Percentiles rank a stretch among this genome's conserved stretches.
phyloP scores from a whole-genome alignment of 2,888 invertebrate species.

The Drosophila koepferae region DNA sequence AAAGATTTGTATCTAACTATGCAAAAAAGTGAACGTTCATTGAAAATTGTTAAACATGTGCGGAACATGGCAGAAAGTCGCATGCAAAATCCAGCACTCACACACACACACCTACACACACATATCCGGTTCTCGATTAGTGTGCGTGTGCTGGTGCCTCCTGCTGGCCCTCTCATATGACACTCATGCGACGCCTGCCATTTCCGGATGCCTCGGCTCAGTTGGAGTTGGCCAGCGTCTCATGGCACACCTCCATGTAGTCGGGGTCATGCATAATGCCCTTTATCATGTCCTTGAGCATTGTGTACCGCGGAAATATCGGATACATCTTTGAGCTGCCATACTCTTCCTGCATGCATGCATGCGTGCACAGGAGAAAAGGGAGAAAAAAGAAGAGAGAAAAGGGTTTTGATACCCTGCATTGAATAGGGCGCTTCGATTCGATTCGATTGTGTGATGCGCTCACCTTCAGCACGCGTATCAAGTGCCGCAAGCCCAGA shows the following conservation, averaged over 20 bases:
- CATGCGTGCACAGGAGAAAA: background rate
- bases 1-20: slow-evolving; percentile 65
- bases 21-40: slow-evolving; percentile 35
- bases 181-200: slow-evolving; percentile 79
- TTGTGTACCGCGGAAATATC: slow-evolving; percentile 96
- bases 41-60: slow-evolving; percentile 51
- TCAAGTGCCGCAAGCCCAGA: slow-evolving; percentile 94
- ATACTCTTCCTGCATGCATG: slow-evolving; percentile 90
- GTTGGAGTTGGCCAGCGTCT: slow-evolving; percentile 89
- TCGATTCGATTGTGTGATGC: background rate
- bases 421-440: slow-evolving; percentile 10
- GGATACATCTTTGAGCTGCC: slow-evolving; percentile 96
- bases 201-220: slow-evolving; percentile 78
- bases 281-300: slow-evolving; percentile 99
- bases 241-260: slow-evolving; percentile 98
- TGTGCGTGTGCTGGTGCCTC: slow-evolving; percentile 33
- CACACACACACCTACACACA: slow-evolving; percentile 3
- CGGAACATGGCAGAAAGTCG: slow-evolving; percentile 65
- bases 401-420: slow-evolving; percentile 13
- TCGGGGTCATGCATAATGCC: slow-evolving; percentile 97
- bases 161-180: slow-evolving; percentile 67
- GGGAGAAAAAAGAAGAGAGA: slow-evolving; percentile 16
- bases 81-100: slow-evolving; percentile 53
- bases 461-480: slow-evolving; percentile 93
- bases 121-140: slow-evolving; percentile 30